Base-by-base conservation (phyloP, 2,113 vertebrate species). In the Burhinus bistriatus region DNA sequence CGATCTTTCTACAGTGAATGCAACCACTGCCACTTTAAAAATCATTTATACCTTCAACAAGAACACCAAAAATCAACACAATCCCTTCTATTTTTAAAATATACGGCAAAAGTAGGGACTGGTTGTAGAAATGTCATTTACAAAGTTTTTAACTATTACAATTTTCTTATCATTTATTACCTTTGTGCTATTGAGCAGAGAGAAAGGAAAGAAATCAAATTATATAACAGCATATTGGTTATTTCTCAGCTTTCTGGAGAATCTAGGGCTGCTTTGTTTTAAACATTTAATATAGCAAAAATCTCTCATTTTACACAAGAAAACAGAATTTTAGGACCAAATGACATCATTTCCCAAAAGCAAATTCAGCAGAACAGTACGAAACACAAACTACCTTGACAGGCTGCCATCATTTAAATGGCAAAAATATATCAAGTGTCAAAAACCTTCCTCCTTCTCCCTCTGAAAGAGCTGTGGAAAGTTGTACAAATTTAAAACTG, bases 311-410 rank as follows among this genome's bases (percentile, higher is more conserved):
- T 70, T 54, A 55, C 34, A 52, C 12, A 85, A 69, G 29, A 64
- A 59, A 66, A 30, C 22, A 85, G 34, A 66, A 75, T 51, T 32
- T 84, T 87, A 54, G 30, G 58, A 51, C 58, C 27, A 62, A 66
- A 78, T 0, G 3, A 36, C 11, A 26, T 51, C 0, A 0, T 40
- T 93, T 73, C 34, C 30, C 18, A 29, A 29, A 90, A 66, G 45
- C 5, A 78, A 95, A 65, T 73, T 70, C 55, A 78, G 20, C 8
- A 49, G 36, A 89, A 76, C 11, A 38, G 6, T 44, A 36, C 0
- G 4, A 84, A 62, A 6, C 15, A 40, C 19, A 69, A 69, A 21
- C 5, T 70, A 5, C 52, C 32, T 57, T 54, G 14, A 58, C 14
- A 52, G 20, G 29, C 5, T 89, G 4, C 18, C 13, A 25, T 58